These are phyloP conservation scores for Callionymus lyra DNA, from an alignment of 2,113 vertebrate genomes.

Conservation along the genomic window DNA sequence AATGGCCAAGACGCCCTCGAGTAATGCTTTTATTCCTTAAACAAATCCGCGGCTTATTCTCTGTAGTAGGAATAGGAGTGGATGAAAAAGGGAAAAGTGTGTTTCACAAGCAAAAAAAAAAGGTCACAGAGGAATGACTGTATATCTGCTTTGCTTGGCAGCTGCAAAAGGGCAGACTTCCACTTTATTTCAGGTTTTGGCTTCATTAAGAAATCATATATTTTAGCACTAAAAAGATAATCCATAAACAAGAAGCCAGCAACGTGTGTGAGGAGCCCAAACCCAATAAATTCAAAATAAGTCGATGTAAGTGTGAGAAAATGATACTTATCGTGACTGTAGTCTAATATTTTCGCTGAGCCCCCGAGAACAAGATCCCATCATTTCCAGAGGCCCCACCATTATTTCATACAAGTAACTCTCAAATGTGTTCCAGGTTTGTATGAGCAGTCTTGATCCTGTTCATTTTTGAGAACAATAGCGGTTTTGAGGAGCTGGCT, in stretches of 20 bases:
- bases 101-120: constrained; percentile 8
- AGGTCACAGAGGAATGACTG: neutral
- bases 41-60: constrained; percentile 25
- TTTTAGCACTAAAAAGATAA: constrained; percentile 18
- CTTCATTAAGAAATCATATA: constrained; percentile 16
- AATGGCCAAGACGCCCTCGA: constrained; percentile 41
- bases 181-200: constrained; percentile 8
- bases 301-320: constrained; percentile 33
- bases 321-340: constrained; percentile 10
- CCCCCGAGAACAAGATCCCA: constrained; percentile 32
- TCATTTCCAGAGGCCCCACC: constrained; percentile 32
- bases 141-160: constrained; percentile 9
- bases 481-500: constrained; percentile 18
- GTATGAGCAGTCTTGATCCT: constrained; percentile 26
- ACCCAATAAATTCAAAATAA: constrained; percentile 40
- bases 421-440: constrained; percentile 25
- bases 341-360: constrained; percentile 28
- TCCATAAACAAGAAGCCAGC: constrained; percentile 17
- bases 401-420: constrained; percentile 44
- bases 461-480: constrained; percentile 28
- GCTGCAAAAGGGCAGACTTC: constrained; percentile 4
- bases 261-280: constrained; percentile 13
- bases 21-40: constrained; percentile 41
- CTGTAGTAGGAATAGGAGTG: constrained; percentile 17
- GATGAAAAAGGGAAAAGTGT: constrained; percentile 14